Base-by-base conservation (phyloP, 2,888 invertebrate species). In the Stenchaetothrips biformis region DNA sequence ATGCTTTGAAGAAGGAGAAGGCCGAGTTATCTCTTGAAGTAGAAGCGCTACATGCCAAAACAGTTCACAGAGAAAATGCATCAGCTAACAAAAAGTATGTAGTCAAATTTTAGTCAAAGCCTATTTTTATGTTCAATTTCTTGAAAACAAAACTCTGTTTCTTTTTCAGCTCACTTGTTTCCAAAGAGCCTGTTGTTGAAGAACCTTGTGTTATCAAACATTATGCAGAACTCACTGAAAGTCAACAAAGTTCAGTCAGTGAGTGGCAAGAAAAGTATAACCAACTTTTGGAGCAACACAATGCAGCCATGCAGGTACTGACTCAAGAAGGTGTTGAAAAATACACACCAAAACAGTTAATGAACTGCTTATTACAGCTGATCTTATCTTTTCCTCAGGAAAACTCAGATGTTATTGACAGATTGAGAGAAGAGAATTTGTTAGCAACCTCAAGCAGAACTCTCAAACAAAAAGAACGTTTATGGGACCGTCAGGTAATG, bases 1-100 rank as follows among this genome's bases (percentile, higher is more conserved):
- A 78, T 48, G 18, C 37, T 9, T 48, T 81, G 47, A 67, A 80
- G 37, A 77, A 80, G 48, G 77, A 81, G 7, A 74, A 74, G 25
- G 25, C 67, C 7, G 25, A 74, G 11, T 21, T 74, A 25, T 74
- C 67, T 74, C 25, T 25, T 21, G 67, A 74, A 11, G 67, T 74
- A 11, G 67, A 74, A 74, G 25, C 25, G 21, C 25, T 74, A 25
- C 67, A 74, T 25, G n/a, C 67, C 25, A 21, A 74, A 74, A 21
- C 67, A 25, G 67, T 74, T 21, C 11, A 25, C 25, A 21, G 11
- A 21, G 67, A 11, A 25, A 74, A 4, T 25, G 8, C 25, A 6
- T 25, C 25, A 74, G 67, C 21, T 9, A 21, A 74, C 18, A 59
- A 16, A 7, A 74, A 25, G 67, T 74, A 74, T 74, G 67, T 53